phyloP scores from a whole-genome alignment of 2,797 vertebrate genomes.

The Sternarchorhynchus goeldii region DNA sequence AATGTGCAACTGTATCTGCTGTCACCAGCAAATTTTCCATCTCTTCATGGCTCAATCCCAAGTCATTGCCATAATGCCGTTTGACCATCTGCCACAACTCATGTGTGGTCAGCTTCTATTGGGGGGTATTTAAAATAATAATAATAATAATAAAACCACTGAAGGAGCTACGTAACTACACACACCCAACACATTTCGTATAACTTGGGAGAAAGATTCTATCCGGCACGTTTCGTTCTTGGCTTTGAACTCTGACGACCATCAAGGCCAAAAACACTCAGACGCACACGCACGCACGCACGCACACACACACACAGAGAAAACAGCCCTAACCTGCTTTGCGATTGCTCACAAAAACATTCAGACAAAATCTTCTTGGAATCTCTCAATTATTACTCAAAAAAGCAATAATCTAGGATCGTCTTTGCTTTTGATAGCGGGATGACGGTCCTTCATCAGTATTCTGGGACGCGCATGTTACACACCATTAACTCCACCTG shows the following conservation, averaged over 20 bases:
- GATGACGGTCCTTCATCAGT: not conserved
- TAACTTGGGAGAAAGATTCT: not conserved
- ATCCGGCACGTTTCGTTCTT: not conserved
- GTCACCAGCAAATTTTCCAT: slow-evolving; percentile 85
- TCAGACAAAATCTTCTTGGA: not conserved
- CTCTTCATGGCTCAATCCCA: slow-evolving; percentile 91
- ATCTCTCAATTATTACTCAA: too few relatives aligned
- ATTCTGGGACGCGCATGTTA: not conserved
- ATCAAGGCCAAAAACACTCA: not conserved
- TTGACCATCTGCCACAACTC: slow-evolving; percentile 91
- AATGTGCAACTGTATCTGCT: slow-evolving; percentile 74
- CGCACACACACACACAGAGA: not conserved
- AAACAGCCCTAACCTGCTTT: slow-evolving; percentile 48
- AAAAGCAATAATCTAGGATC: not conserved
- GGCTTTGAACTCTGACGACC: slow-evolving; percentile 3
- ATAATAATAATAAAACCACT: slow-evolving; percentile 22
- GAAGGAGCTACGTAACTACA: not conserved
- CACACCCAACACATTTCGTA: not conserved
- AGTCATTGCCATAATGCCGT: slow-evolving; percentile 91
- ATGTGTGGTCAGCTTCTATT: slow-evolving; percentile 75
- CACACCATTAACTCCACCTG: slow-evolving; percentile 6
- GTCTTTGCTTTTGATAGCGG: not conserved
- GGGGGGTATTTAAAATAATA: slow-evolving; percentile 1
- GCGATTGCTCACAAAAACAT: not conserved
- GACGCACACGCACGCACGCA: too few relatives aligned